phyloP scores from a whole-genome alignment of 2,113 vertebrate genomes.

The Condylura cristata region DNA sequence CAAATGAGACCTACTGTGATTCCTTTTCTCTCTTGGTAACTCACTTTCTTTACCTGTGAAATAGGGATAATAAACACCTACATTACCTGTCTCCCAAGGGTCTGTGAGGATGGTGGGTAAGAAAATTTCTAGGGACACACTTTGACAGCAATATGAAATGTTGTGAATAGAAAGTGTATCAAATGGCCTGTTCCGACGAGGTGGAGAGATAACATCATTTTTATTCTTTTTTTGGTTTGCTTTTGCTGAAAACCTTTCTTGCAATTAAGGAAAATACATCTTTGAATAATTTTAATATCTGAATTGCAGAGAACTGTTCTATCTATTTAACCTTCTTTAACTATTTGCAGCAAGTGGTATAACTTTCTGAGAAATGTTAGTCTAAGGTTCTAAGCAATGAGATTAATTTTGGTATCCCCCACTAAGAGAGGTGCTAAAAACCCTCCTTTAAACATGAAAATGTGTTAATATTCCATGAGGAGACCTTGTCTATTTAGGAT shows the following conservation, averaged over 20 bases:
- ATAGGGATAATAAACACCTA: not conserved
- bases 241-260: not conserved
- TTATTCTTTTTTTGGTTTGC: not conserved
- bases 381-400: not conserved
- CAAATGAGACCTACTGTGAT: not conserved
- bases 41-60: slow-evolving; percentile 55
- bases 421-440: not conserved
- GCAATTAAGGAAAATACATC: not conserved
- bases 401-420: not conserved
- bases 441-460: slow-evolving; percentile 21
- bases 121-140: not conserved
- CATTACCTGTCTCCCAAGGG: not conserved
- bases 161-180: not conserved
- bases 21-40: not conserved
- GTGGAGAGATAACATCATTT: not conserved
- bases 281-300: slow-evolving; percentile 2
- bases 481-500: not conserved
- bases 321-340: not conserved
- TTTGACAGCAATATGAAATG: not conserved
- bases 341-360: not conserved
- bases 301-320: not conserved
- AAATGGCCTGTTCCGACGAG: not conserved
- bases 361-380: slow-evolving; percentile 33
- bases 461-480: not conserved
- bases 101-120: not conserved